Conservation (phyloP, 2,113 vertebrate genomes). For the Hydrolagus affinis region DNA sequence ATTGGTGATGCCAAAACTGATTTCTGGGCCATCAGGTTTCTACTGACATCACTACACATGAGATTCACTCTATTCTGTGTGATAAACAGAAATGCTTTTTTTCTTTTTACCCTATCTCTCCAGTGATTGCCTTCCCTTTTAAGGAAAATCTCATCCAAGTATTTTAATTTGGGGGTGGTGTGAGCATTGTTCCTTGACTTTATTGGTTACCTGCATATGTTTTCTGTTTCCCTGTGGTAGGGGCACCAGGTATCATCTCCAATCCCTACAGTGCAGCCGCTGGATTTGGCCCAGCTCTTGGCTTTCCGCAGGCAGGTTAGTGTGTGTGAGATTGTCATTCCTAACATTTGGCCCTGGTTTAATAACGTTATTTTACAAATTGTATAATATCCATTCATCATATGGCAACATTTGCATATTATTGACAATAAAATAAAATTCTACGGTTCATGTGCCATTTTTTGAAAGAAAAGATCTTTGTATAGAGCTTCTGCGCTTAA, state of each 20-base stretch:
- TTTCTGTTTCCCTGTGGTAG: conserved; percentile 44
- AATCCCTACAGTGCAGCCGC: conserved; percentile 52
- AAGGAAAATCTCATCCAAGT: no score
- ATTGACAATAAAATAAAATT: neutral
- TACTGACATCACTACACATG: no score
- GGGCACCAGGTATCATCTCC: conserved; percentile 52
- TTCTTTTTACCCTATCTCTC: no score
- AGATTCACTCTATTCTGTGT: no score
- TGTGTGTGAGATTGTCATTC: neutral
- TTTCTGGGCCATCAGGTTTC: no score
- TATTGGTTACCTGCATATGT: neutral
- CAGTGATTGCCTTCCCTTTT: no score
- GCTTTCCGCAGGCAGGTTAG: conserved; percentile 59
- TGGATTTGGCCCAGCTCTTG: conserved; percentile 54
- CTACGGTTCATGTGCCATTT: neutral
- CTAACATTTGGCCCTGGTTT: neutral
- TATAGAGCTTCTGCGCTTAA: neutral
- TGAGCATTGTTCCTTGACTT: neutral
- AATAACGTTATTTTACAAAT: neutral
- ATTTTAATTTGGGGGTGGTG: no score
- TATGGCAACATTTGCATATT: neutral
- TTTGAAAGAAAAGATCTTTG: neutral
- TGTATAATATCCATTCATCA: neutral
- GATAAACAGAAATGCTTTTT: no score
- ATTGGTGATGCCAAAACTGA: no score